Conservation (phyloP, 2,797 vertebrate genomes). For the Leptatherina wallacei region DNA sequence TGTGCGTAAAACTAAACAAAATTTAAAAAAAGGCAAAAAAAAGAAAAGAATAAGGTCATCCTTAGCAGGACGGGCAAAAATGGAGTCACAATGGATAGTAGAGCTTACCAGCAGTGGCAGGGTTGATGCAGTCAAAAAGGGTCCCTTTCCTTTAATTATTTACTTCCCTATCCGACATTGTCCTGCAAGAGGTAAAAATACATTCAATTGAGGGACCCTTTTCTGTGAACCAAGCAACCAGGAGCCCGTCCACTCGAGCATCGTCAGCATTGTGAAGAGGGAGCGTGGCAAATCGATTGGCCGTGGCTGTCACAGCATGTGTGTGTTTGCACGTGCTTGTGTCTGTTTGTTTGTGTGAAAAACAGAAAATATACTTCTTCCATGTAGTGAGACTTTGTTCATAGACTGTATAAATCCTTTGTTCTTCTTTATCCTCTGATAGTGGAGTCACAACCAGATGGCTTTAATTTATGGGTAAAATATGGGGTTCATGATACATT, state of each 20-base stretch:
- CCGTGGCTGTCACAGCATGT: slow-evolving; percentile 61
- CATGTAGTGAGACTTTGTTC: slow-evolving; percentile 61
- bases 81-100: slow-evolving; percentile 87
- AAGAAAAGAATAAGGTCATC: slow-evolving; percentile 68
- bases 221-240: slow-evolving; percentile 83
- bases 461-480: slow-evolving; percentile 62
- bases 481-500: slow-evolving; percentile 55
- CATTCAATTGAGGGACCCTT: slow-evolving; percentile 89
- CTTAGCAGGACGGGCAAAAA: slow-evolving; percentile 77
- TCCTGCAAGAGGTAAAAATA: slow-evolving; percentile 91
- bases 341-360: slow-evolving; percentile 38
- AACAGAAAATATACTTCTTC: slow-evolving; percentile 67
- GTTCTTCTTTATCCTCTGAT: slow-evolving; percentile 73
- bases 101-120: slow-evolving; percentile 91
- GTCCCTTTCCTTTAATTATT: slow-evolving; percentile 91
- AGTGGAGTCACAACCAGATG: slow-evolving; percentile 66
- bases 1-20: slow-evolving; percentile 63
- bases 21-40: slow-evolving; percentile 38
- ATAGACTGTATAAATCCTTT: slow-evolving; percentile 70
- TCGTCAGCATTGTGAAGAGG: slow-evolving; percentile 80
- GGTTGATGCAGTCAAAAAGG: slow-evolving; percentile 90
- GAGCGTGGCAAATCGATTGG: slow-evolving; percentile 72
- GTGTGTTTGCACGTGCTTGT: slow-evolving; percentile 26
- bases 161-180: slow-evolving; percentile 90
- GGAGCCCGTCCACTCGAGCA: slow-evolving; percentile 84